Base-by-base conservation (phyloP, 1,140 invertebrate species). In the Babylonia areolata region DNA sequence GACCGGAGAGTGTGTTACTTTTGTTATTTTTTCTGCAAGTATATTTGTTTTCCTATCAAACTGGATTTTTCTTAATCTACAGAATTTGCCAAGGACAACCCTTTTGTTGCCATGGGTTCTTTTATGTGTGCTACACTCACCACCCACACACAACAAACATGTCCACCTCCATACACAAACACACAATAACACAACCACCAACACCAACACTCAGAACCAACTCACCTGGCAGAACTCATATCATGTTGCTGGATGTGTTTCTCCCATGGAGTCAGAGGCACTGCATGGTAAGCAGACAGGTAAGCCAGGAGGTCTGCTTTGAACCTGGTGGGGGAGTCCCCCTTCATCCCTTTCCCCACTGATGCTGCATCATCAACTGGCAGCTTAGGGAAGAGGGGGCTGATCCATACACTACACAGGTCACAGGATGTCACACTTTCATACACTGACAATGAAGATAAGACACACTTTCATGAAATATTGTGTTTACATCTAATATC, bases 271-370 rank as follows among this genome's bases (percentile, higher is more conserved):
- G 95, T 94, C 23, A 99, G 92, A 82, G 95, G 94, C 0, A 95
- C 94, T 71, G 96, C 90, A 83, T 96, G 96, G 93, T 99, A 75
- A 75, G 96, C 95, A 39, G 95, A 93, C 3, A 99, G 92, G 94
- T 99, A 99, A 3, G 96, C 95, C n/a, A 98, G 92, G 0, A 99
- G 94, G 93, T 97, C 96, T n/a, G 94, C 95, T 94, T 98, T 98
- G 92, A 99, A 99, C 77, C 96, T 95, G 0, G 98, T 99, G 0
- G 95, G 94, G 51, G 97, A 98, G 88, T 98, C 97, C 3, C 97
- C 97, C 33, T 77, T 42, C 39, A 87, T 78, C 79, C 69, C 85
- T 35, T 80, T 79, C 11, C 75, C 78, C 23, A 51, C 46, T 80
- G 54, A 87, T 64, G 86, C 82, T 15, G 58, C 73, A n/a, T 73